These are phyloP conservation scores for Pseudomugil gertrudae DNA, from an alignment of 2,797 vertebrate species.

Conservation along the genomic window DNA sequence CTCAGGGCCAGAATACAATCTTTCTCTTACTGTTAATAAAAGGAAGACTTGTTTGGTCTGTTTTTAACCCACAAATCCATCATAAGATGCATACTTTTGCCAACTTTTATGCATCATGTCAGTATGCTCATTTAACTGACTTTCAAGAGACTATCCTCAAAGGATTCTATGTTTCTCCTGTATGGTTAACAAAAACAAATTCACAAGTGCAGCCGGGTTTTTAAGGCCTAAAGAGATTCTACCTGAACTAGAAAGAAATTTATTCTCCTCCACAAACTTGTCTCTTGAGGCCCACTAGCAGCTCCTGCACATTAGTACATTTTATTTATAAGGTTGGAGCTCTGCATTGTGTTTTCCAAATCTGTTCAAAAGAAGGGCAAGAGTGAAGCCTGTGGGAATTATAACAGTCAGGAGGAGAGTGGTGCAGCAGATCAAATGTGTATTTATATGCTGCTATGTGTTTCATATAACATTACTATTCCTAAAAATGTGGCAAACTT, in stretches of 20 bases:
- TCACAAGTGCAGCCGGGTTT: conserved; percentile 2
- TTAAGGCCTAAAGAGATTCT: conserved; percentile 34
- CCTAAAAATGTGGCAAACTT: too few relatives aligned
- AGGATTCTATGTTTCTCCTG: background rate
- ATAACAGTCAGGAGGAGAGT: conserved; percentile 21
- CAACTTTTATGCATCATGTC: background rate
- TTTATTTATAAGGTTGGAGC: conserved; percentile 39
- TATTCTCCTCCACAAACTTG: conserved; percentile 28
- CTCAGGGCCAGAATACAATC: too few relatives aligned
- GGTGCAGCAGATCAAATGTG: conserved; percentile 20
- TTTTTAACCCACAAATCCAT: too few relatives aligned
- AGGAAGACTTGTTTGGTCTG: too few relatives aligned
- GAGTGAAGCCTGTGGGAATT: conserved; percentile 26
- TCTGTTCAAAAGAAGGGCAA: conserved; percentile 34
- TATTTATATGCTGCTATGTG: conserved; percentile 18
- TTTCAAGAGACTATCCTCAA: conserved; percentile 5
- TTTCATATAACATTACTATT: conserved; percentile 19
- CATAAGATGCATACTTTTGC: too few relatives aligned
- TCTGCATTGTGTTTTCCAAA: conserved; percentile 46
- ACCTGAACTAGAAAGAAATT: conserved; percentile 25
- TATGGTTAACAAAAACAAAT: conserved; percentile 12
- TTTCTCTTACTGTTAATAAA: too few relatives aligned
- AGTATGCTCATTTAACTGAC: conserved; percentile 10
- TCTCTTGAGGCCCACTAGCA: conserved; percentile 26
- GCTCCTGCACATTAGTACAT: conserved; percentile 6